Evolutionary conservation across 2,113 vertebrate species (phyloP).

Genomic region (Xiphophorus hellerii): DNA sequence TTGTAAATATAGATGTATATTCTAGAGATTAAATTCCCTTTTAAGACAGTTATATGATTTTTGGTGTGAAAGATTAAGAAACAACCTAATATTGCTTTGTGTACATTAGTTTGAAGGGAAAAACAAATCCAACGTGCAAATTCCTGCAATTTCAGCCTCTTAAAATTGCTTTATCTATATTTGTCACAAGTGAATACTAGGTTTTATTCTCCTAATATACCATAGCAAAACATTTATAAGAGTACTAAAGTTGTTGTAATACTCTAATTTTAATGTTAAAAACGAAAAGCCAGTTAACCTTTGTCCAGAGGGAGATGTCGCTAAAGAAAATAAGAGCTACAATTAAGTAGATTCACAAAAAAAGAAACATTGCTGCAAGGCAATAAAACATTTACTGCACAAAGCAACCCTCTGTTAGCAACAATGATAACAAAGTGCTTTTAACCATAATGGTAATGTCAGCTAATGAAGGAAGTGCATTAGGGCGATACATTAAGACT

Average conservation of each 20-base stretch:
- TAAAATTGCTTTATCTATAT: too few species aligned
- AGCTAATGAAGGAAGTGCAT: constrained; percentile 46
- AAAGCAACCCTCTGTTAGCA: background rate
- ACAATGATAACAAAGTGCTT: constrained; percentile 31
- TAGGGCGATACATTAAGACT: constrained; percentile 16
- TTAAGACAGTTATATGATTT: too few species aligned
- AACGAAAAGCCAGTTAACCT: constrained; percentile 17
- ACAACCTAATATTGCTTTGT: too few species aligned
- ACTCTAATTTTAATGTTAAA: constrained; percentile 21
- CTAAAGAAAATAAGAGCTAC: constrained; percentile 19
- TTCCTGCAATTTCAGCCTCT: too few species aligned
- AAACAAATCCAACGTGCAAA: background rate
- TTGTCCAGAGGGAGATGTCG: background rate
- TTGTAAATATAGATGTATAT: too few species aligned
- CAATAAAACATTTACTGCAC: constrained; percentile 31
- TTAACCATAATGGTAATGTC: constrained; percentile 35
- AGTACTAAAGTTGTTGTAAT: background rate
- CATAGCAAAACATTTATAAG: background rate
- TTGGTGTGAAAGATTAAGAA: too few species aligned
- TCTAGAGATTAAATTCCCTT: too few species aligned
- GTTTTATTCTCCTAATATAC: too few species aligned
- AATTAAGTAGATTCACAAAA: constrained; percentile 44
- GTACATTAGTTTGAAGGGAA: too few species aligned
- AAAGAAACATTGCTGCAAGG: constrained; percentile 4
- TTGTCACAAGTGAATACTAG: too few species aligned